Conservation (phyloP, 2,797 vertebrate species). For the Artibeus lituratus region DNA sequence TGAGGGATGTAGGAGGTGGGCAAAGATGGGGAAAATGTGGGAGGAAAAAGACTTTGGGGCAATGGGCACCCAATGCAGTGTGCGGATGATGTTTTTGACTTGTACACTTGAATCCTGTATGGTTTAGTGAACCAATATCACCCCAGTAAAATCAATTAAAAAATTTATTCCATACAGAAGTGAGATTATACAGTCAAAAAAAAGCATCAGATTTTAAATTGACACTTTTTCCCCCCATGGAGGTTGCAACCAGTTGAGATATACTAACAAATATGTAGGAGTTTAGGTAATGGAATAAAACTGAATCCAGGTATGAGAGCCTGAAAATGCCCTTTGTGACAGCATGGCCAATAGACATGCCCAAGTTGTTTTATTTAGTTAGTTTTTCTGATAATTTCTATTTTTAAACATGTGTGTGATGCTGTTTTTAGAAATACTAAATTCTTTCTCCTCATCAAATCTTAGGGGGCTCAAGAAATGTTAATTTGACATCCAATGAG, state of each 20-base stretch:
- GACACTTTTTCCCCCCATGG: background rate
- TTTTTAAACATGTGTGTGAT: background rate
- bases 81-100: background rate
- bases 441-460: background rate
- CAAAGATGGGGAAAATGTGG: background rate
- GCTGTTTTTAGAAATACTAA: constrained; percentile 34
- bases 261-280: background rate
- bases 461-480: background rate
- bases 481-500: background rate
- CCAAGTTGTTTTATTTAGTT: background rate
- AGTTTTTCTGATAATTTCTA: background rate
- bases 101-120: background rate
- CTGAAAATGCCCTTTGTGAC: background rate
- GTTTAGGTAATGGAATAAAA: background rate
- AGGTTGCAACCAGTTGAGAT: background rate
- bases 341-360: no score
- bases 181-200: background rate
- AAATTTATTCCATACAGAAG: background rate
- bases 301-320: background rate
- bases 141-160: background rate
- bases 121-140: background rate
- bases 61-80: background rate
- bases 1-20: background rate
- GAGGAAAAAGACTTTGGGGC: background rate
- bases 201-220: background rate